Evolutionary conservation across 2,113 vertebrate species (phyloP).

Genomic region (Sisor rabdophorus): DNA sequence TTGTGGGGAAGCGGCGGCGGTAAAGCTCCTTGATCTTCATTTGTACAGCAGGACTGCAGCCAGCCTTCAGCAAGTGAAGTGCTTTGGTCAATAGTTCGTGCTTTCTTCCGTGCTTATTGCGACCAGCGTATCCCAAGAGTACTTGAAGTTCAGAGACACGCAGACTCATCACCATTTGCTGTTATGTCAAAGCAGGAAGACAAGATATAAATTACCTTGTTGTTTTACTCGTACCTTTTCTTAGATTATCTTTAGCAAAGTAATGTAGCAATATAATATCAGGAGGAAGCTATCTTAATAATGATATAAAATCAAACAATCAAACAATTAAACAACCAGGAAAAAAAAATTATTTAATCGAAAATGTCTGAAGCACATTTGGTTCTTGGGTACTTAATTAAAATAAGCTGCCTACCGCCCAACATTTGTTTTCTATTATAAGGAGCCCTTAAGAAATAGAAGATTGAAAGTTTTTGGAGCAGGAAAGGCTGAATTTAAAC

Average conservation of each 20-base stretch:
- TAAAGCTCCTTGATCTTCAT: constrained; percentile 99
- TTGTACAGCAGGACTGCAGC: constrained; percentile 96
- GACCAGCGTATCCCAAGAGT: constrained; percentile 95
- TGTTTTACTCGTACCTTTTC: neutral
- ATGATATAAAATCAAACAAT: neutral
- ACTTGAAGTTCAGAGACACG: constrained; percentile 98
- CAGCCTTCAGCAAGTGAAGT: constrained; percentile 92
- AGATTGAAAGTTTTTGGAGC: constrained; percentile 28
- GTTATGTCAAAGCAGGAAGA: constrained; percentile 51
- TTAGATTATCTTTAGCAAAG: neutral
- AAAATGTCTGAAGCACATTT: neutral
- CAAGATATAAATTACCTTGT: constrained; percentile 8
- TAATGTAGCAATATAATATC: neutral
- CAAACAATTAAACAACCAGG: neutral
- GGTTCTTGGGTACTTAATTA: constrained; percentile 20
- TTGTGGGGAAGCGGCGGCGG: constrained; percentile 91
- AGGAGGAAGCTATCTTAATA: neutral
- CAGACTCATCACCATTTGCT: constrained; percentile 99
- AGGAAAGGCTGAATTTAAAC: constrained; percentile 25
- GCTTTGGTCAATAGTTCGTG: constrained; percentile 99
- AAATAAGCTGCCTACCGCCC: constrained; percentile 5
- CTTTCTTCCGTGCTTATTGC: constrained; percentile 99
- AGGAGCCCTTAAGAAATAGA: constrained; percentile 4
- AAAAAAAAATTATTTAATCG: neutral
- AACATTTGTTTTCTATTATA: constrained; percentile 44